Evolutionary conservation across 2,113 vertebrate species (phyloP).

Genomic region (Muntiacus reevesi): DNA sequence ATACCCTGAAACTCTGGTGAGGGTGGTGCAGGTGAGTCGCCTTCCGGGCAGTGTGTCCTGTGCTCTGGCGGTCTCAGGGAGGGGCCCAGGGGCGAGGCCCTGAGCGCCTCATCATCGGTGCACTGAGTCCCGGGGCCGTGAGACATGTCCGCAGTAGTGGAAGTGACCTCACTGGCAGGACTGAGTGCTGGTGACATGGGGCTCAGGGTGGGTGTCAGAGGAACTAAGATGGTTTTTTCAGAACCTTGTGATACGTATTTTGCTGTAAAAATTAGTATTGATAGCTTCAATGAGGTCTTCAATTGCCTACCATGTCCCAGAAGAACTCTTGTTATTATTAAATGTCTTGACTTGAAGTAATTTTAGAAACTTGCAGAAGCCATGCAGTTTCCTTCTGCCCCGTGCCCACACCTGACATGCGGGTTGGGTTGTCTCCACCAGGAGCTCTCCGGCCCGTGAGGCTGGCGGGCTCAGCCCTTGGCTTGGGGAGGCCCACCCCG

Average conservation of each 20-base stretch:
- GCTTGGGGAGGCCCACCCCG: rapidly evolving
- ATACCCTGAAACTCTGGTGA: conserved; percentile 93
- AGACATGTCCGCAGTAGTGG: not conserved
- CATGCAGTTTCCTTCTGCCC: rapidly evolving
- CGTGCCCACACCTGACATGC: rapidly evolving
- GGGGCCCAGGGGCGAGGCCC: not conserved
- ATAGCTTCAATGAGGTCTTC: not conserved
- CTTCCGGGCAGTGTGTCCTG: rapidly evolving
- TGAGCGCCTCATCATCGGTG: rapidly evolving
- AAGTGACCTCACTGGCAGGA: not conserved
- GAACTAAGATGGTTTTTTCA: rapidly evolving
- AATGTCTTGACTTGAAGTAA: not conserved
- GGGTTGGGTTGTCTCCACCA: rapidly evolving
- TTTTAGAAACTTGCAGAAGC: not conserved
- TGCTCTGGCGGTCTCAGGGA: not conserved
- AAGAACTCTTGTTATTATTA: not conserved
- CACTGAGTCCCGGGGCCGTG: not conserved
- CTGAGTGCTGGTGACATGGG: not conserved
- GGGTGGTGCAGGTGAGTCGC: conserved; percentile 90
- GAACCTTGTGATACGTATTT: rapidly evolving
- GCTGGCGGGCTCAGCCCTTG: rapidly evolving
- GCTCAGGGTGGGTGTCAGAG: not conserved
- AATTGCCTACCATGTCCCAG: not conserved
- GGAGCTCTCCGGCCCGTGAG: rapidly evolving
- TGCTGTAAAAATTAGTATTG: not conserved